Percentiles rank a stretch among this genome's conserved stretches.
Evolutionary conservation across 1,140 invertebrate genomes (phyloP).

Genomic region (Pogonomyrmex barbatus): DNA sequence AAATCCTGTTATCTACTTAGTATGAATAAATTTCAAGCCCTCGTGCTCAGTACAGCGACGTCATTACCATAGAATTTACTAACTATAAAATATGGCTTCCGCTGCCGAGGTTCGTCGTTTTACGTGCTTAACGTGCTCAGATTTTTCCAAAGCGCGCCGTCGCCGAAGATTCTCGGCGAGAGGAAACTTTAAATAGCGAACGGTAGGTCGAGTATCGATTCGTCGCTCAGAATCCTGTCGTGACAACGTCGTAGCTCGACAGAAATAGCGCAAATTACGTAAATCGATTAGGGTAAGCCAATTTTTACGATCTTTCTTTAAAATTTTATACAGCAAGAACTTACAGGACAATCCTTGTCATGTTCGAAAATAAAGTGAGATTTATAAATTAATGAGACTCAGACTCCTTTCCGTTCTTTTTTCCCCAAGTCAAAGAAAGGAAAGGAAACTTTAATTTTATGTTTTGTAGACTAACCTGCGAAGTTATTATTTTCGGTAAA

Average conservation of each 20-base stretch:
- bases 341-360: neutral
- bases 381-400: neutral
- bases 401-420: neutral
- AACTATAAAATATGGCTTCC: constrained; percentile 57
- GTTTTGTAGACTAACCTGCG: neutral
- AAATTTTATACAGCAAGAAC: neutral
- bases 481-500: neutral
- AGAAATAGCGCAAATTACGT: constrained; percentile 40
- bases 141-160: constrained; percentile 50
- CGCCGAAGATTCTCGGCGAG: constrained; percentile 44
- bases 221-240: constrained; percentile 26
- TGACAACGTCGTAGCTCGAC: constrained; percentile 38
- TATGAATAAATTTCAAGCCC: constrained; percentile 64
- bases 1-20: constrained; percentile 63
- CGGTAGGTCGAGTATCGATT: constrained; percentile 50
- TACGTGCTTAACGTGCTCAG: constrained; percentile 58
- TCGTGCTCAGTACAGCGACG: constrained; percentile 32
- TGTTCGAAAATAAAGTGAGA: neutral
- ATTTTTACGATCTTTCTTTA: neutral
- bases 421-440: too few relatives aligned
- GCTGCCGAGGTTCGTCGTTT: constrained; percentile 36
- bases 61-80: constrained; percentile 63
- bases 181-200: constrained; percentile 55
- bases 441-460: neutral
- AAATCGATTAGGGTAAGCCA: constrained; percentile 22